These are phyloP conservation scores for Rotaria macrura DNA, from an alignment of 2,888 invertebrate genomes.

Conservation along the genomic window DNA sequence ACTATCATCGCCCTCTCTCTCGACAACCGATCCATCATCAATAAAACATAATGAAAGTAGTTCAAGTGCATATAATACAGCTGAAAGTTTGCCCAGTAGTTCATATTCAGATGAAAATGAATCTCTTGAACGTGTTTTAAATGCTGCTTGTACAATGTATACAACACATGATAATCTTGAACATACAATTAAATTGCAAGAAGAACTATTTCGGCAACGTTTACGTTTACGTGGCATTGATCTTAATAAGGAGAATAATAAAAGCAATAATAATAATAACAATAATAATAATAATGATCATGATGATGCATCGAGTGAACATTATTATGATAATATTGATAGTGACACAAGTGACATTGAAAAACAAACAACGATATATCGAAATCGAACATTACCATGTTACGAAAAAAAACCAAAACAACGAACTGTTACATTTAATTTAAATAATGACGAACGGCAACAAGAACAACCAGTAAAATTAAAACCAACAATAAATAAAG, in stretches of 20 bases:
- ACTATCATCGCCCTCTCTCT: background rate
- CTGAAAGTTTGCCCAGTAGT: conserved; percentile 13
- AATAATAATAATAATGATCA: background rate
- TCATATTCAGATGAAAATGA: background rate
- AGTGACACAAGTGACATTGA: background rate
- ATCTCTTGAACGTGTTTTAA: background rate
- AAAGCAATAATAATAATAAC: background rate
- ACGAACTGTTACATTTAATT: background rate
- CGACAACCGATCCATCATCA: background rate
- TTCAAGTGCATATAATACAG: conserved; percentile 16
- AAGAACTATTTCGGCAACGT: conserved; percentile 13
- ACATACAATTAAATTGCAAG: background rate
- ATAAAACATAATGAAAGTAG: conserved; percentile 12
- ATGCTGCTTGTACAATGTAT: background rate
- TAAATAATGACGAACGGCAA: background rate
- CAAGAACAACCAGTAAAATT: background rate
- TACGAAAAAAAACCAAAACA: background rate
- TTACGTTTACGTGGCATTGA: background rate
- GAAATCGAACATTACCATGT: background rate
- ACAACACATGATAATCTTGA: background rate
- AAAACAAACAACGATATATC: background rate
- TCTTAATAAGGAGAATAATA: background rate
- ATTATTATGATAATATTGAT: conserved; percentile 9
- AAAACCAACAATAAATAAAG: too few species aligned
- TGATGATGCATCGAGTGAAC: background rate